phyloP scores from a whole-genome alignment of 2,888 invertebrate genomes.

The Silvanus unidentatus region DNA sequence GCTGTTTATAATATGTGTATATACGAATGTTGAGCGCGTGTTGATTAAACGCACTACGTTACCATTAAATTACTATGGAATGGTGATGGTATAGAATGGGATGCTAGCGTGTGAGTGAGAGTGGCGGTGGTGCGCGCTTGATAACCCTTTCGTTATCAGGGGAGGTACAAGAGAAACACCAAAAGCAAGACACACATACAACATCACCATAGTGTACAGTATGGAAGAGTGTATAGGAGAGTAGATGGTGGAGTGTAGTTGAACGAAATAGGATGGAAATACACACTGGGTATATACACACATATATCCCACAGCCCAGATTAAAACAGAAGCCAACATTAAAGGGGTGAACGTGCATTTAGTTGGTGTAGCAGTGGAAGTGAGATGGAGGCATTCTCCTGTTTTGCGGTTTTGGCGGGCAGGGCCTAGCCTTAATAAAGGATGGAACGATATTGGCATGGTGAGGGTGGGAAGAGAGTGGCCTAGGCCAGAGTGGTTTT shows the following conservation, averaged over 20 bases:
- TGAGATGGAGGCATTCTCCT: slow-evolving; percentile 53
- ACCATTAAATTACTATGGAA: no score
- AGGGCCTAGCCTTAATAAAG: slow-evolving; percentile 63
- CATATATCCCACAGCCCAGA: slow-evolving; percentile 37
- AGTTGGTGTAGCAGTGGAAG: slow-evolving; percentile 47
- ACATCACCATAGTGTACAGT: slow-evolving; percentile 40
- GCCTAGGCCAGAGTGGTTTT: slow-evolving; percentile 45
- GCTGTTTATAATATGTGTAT: no score
- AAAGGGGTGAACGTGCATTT: slow-evolving; percentile 42
- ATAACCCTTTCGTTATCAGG: slow-evolving; percentile 42
- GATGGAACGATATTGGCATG: slow-evolving; percentile 61
- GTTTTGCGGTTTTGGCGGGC: slow-evolving; percentile 63
- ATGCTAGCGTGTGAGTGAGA: no score
- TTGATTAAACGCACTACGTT: slow-evolving; percentile 6
- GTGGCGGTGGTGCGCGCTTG: slow-evolving; percentile 35
- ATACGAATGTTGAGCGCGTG: no score
- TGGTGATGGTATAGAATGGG: no score
- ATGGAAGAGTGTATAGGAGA: slow-evolving; percentile 26
- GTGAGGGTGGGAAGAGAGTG: slow-evolving; percentile 45
- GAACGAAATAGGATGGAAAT: slow-evolving; percentile 33
- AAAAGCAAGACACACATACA: no score
- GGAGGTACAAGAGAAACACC: no score
- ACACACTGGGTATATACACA: not conserved
- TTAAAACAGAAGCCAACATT: slow-evolving; percentile 46
- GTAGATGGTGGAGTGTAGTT: slow-evolving; percentile 13